Evolutionary conservation across 2,888 invertebrate genomes (phyloP).

Genomic region (Tuberolachnus salignus): DNA sequence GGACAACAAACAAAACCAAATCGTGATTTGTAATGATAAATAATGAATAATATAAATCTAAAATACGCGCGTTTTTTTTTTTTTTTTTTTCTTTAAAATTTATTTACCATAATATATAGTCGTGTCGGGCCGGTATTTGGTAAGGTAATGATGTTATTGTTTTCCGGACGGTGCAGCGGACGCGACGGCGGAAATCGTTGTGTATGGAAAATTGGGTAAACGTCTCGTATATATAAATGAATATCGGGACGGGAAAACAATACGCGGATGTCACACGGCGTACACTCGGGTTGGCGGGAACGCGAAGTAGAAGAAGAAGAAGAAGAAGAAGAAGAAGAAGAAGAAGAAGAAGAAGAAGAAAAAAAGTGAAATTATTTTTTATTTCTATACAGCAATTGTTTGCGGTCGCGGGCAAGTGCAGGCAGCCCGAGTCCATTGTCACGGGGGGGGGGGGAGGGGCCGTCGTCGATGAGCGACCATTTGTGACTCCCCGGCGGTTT

Average conservation of each 20-base stretch:
- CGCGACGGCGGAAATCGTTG: not conserved
- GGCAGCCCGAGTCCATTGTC: slow-evolving; percentile 8
- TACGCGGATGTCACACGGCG: slow-evolving; percentile 46
- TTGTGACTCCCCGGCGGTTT: slow-evolving; percentile 26
- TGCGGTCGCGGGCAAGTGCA: too few species aligned
- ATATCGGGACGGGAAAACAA: slow-evolving; percentile 15
- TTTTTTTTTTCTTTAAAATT: too few species aligned
- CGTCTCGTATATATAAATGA: slow-evolving; percentile 1
- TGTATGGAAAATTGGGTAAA: slow-evolving; percentile 18
- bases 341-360: slow-evolving; percentile 28
- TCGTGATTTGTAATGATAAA: not conserved
- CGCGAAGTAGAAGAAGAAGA: too few species aligned
- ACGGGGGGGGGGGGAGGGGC: too few species aligned
- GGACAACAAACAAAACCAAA: not conserved
- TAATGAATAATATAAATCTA: not conserved
- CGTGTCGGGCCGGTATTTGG: too few species aligned
- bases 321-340: too few species aligned
- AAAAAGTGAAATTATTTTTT: slow-evolving; percentile 34
- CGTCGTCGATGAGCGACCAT: slow-evolving; percentile 47
- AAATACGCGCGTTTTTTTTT: not conserved
- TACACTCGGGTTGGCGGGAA: not conserved
- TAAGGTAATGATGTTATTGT: too few species aligned
- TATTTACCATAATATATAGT: slow-evolving; percentile 3
- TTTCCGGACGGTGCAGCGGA: too few species aligned
- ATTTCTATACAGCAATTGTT: not conserved